These are phyloP conservation scores for Drosophila neutralis DNA, from an alignment of 2,888 invertebrate species.

Conservation along the genomic window DNA sequence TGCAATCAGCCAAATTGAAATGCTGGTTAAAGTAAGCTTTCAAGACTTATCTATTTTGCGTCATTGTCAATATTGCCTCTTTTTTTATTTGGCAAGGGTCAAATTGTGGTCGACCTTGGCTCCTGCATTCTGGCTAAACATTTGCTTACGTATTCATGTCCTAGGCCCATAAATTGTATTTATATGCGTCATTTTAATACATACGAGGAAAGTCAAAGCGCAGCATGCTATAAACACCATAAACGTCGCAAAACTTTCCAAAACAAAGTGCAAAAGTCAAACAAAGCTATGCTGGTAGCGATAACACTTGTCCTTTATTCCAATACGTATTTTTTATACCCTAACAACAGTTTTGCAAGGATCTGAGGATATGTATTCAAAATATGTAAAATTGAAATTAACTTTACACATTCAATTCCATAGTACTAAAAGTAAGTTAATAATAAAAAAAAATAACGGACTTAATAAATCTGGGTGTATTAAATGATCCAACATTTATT, in stretches of 20 bases:
- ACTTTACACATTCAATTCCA: neutral
- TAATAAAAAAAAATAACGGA: neutral
- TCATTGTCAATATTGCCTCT: neutral
- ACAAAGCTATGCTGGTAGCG: constrained; percentile 2
- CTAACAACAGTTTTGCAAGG: neutral
- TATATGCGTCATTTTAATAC: constrained; percentile 57
- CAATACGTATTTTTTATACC: neutral
- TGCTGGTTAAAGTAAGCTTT: constrained; percentile 18
- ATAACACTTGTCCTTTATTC: neutral
- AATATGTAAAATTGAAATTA: neutral
- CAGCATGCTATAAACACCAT: constrained; percentile 58
- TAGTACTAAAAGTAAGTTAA: neutral
- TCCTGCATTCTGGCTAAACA: constrained; percentile 14
- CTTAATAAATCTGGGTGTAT: neutral
- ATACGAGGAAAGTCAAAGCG: constrained; percentile 44
- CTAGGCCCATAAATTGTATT: constrained; percentile 44
- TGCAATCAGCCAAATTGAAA: constrained; percentile 71
- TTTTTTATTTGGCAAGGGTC: neutral
- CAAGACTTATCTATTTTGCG: neutral
- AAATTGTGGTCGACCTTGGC: constrained; percentile 5
- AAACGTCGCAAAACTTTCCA: constrained; percentile 23
- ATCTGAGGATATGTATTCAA: neutral
- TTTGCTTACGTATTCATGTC: constrained; percentile 29
- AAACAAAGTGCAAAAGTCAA: constrained; percentile 21
- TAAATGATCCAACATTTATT: too few species aligned